These are phyloP conservation scores for Hypocryptadius cinnamomeus DNA, from an alignment of 2,113 vertebrate species.

Conservation along the genomic window DNA sequence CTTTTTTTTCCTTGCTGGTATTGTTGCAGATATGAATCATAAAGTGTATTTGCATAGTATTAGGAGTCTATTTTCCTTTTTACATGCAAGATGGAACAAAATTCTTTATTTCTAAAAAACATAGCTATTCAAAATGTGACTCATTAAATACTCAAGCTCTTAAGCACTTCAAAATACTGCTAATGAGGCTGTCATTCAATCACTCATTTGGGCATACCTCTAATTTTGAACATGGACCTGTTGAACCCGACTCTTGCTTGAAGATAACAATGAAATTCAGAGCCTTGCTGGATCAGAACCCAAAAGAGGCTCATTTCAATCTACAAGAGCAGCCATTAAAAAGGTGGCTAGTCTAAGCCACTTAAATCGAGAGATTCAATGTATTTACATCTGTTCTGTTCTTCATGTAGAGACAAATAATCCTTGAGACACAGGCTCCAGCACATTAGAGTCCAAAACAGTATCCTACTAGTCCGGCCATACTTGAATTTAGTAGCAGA, in stretches of 20 bases:
- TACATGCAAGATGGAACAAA: background rate
- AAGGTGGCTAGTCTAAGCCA: background rate
- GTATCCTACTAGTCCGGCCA: background rate
- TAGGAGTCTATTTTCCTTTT: background rate
- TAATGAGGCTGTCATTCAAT: background rate
- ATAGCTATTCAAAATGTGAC: background rate
- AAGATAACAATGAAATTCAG: background rate
- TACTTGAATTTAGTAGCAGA: background rate
- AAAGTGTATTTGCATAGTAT: background rate
- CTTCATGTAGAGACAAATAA: background rate
- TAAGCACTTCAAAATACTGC: background rate
- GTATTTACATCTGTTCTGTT: background rate
- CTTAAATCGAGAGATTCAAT: background rate
- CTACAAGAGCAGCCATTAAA: background rate
- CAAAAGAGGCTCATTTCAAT: background rate
- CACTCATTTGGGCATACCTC: background rate
- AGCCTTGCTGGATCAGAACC: background rate
- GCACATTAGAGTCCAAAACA: background rate
- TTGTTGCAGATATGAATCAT: background rate
- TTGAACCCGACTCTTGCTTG: background rate
- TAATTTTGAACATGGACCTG: background rate
- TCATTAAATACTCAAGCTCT: background rate
- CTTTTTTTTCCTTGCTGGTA: background rate
- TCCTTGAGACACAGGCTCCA: background rate
- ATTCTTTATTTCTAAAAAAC: background rate